Evolutionary conservation across 2,888 invertebrate species (phyloP), one percentile per base, ranked within the genome.

Genomic region (Watsonalla binaria): DNA sequence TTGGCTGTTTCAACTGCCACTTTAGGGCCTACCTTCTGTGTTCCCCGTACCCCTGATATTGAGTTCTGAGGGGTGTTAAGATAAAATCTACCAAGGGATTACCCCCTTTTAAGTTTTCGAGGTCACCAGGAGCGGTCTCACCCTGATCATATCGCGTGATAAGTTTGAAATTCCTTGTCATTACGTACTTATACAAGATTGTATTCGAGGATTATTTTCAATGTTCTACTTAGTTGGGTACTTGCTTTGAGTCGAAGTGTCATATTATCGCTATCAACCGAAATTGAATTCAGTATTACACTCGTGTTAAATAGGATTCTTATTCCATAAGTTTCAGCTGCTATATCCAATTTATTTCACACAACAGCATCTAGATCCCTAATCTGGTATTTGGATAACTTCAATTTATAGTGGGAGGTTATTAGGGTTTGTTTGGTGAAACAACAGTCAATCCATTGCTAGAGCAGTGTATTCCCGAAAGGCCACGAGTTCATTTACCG

Each of bases 1-100:
- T 77, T 74, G 72, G 62, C 68, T 79, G 74, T 76, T 74, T 76
- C 71, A 54, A 65, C 70, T 68, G 66, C 54, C 62, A 61, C 67
- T 69, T 62, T 57, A 60, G 57, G 59, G 62, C 67, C 61, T 64
- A 66, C 62, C 66, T 62, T 61, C 66, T 68, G 60, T 67, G 56
- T 72, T 58, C 61, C 52, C 56, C 51, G 46, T 58, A 56, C 51
- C 59, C 55, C 56, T 56, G 59, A 63, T 63, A 63, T 66, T 60
- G 61, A 62, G 62, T 56, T 60, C 61, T 61, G 55, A 55, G 52
- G 59, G 59, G 56, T 59, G 54, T 61, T 58, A 56, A 59, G 59
- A 65, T 63, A 61, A 57, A 24, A 63, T 63, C 63, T 52, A 60
- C 48, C 54, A 55, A 54, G 59, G 56, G 54, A 53, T 56, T 53